These are phyloP conservation scores for Octopus bimaculoides DNA, from an alignment of 1,140 invertebrate species.

Conservation along the genomic window DNA sequence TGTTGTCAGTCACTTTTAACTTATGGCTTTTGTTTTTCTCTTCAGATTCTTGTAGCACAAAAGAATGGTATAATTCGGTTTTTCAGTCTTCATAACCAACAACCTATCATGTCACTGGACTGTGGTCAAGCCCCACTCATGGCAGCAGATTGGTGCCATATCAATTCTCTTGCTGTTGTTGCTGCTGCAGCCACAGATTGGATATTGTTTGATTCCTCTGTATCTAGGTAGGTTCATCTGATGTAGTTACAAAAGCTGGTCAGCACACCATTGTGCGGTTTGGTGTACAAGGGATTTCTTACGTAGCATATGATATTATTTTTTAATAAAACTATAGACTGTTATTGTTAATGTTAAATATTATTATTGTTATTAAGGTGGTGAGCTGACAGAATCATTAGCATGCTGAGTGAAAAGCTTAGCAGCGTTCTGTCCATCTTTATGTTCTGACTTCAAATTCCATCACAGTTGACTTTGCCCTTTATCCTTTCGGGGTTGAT, in stretches of 20 bases:
- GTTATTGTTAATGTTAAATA: no score
- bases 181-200: constrained; percentile 57
- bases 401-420: no score
- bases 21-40: constrained; percentile 4
- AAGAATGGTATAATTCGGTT: constrained; percentile 72
- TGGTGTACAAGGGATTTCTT: neutral
- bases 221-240: constrained; percentile 45
- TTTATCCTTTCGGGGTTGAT: no score
- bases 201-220: constrained; percentile 54
- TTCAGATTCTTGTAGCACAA: constrained; percentile 69
- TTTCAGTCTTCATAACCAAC: constrained; percentile 69
- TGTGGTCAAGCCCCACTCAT: constrained; percentile 65
- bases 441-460: no score
- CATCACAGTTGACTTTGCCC: no score
- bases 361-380: no score
- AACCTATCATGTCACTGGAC: constrained; percentile 71
- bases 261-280: neutral
- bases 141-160: constrained; percentile 70
- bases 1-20: neutral
- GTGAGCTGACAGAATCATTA: no score
- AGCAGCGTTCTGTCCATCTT: no score
- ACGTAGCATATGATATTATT: no score
- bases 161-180: constrained; percentile 63
- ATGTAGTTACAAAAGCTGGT: neutral
- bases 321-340: no score